Evolutionary conservation across 2,113 vertebrate genomes (phyloP).

Genomic region (Chaetodon auriga): DNA sequence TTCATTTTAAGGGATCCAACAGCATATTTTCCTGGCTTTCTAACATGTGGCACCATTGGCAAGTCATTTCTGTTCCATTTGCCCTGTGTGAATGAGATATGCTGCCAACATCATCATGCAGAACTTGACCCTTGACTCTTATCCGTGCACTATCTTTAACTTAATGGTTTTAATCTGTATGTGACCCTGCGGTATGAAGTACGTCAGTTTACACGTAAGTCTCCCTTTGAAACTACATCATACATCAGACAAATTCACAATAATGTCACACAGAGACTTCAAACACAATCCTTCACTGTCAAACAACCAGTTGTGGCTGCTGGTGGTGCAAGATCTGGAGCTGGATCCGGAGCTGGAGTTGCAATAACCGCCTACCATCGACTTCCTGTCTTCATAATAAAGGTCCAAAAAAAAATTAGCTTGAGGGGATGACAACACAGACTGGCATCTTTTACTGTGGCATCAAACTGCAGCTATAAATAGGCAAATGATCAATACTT

Average conservation of each 20-base stretch:
- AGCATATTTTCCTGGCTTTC: neutral
- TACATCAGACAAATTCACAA: neutral
- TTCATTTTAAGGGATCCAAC: too few species aligned
- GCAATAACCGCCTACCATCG: neutral
- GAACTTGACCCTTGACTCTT: constrained; percentile 27
- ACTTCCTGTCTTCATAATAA: constrained; percentile 65
- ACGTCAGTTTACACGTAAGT: neutral
- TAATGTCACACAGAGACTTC: neutral
- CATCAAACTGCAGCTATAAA: neutral
- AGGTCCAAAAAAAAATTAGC: neutral
- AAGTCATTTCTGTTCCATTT: neutral
- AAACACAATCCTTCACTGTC: neutral
- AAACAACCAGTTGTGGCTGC: neutral
- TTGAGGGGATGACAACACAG: neutral
- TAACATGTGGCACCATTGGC: neutral
- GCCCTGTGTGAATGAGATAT: neutral
- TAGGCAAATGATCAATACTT: neutral
- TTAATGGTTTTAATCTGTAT: neutral
- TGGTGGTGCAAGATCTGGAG: constrained; percentile 18
- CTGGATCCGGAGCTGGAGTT: constrained; percentile 29
- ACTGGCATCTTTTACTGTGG: neutral
- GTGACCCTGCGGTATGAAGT: neutral
- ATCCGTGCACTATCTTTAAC: neutral
- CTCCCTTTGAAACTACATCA: neutral
- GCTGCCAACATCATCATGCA: constrained; percentile 29